These are phyloP conservation scores for Zosterops lateralis DNA, from an alignment of 2,113 vertebrate genomes.

Conservation along the genomic window DNA sequence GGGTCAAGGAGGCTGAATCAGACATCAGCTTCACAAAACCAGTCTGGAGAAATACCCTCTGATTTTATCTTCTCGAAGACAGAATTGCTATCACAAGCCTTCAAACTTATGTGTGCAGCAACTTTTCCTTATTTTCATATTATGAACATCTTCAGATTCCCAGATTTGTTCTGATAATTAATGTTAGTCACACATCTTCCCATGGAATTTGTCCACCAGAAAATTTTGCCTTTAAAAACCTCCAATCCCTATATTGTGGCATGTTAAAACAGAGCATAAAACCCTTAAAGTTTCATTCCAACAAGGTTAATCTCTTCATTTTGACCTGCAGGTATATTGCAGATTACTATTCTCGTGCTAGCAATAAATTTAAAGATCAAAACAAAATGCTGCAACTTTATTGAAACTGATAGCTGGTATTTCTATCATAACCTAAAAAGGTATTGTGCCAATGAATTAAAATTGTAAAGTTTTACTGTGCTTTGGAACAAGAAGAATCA, in stretches of 20 bases:
- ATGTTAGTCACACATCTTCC: not conserved
- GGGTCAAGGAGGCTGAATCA: not conserved
- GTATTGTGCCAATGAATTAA: slow-evolving; percentile 14
- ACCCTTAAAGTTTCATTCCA: not conserved
- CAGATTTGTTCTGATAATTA: not conserved
- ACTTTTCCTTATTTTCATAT: not conserved
- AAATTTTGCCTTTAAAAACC: not conserved
- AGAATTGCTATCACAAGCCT: not conserved
- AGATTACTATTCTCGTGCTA: slow-evolving; percentile 5
- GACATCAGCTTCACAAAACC: not conserved
- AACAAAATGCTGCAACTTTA: slow-evolving; percentile 18
- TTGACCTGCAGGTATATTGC: slow-evolving; percentile 10
- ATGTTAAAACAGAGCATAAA: not conserved
- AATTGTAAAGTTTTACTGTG: slow-evolving; percentile 11
- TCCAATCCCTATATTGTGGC: not conserved
- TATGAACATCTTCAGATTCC: not conserved
- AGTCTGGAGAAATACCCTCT: not conserved
- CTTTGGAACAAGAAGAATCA: slow-evolving; percentile 9
- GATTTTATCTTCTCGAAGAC: not conserved
- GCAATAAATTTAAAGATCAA: slow-evolving; percentile 40
- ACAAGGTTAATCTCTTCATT: not conserved
- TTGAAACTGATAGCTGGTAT: slow-evolving; percentile 4
- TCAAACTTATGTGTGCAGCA: not conserved
- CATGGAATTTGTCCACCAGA: not conserved
- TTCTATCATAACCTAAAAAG: slow-evolving; percentile 37